phyloP scores from a whole-genome alignment of 1,140 invertebrate species.

The Tetragnatha versicolor region DNA sequence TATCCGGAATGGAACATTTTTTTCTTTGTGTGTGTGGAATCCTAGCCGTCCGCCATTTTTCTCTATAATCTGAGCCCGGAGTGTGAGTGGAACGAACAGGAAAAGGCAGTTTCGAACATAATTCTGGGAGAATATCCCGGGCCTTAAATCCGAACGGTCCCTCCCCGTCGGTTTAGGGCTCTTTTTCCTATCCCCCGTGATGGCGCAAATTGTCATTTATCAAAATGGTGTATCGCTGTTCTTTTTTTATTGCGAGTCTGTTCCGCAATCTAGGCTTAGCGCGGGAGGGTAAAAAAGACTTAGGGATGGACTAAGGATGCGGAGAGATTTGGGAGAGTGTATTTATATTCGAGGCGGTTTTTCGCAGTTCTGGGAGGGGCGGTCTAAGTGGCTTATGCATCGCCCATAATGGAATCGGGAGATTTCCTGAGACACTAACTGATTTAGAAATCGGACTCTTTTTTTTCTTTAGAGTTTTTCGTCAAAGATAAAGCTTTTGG shows the following conservation, averaged over 20 bases:
- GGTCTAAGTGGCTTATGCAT: too few relatives aligned
- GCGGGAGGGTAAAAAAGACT: too few relatives aligned
- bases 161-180: neutral
- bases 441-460: too few relatives aligned
- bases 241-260: neutral
- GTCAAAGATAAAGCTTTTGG: too few relatives aligned
- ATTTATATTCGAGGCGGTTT: too few relatives aligned
- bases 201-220: constrained; percentile 19
- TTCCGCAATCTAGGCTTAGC: neutral
- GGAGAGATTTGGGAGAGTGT: too few relatives aligned
- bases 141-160: neutral
- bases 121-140: constrained; percentile 9
- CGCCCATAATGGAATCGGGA: too few relatives aligned
- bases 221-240: neutral
- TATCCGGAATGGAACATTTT: constrained; percentile 25
- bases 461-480: too few relatives aligned
- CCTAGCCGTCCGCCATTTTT: constrained; percentile 19
- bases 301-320: too few relatives aligned
- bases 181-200: neutral
- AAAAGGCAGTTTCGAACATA: constrained; percentile 26
- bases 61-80: constrained; percentile 9
- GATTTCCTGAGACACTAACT: too few relatives aligned
- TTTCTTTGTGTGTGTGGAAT: neutral
- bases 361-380: too few relatives aligned
- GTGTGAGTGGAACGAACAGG: neutral